Evolutionary conservation across 2,113 vertebrate species (phyloP).

Genomic region (Micronycteris hirsuta): DNA sequence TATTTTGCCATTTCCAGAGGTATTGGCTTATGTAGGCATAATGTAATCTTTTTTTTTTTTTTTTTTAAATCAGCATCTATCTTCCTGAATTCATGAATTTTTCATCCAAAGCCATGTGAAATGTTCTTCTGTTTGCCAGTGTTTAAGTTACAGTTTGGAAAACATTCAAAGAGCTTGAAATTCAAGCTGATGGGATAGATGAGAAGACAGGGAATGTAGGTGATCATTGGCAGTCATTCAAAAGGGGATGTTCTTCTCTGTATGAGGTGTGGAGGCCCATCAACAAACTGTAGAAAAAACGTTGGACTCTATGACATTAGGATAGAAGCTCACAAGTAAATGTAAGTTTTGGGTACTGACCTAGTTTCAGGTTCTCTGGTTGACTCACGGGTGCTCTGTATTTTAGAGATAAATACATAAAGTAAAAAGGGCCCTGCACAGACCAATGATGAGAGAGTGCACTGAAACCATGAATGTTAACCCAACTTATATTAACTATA

Average conservation of each 20-base stretch:
- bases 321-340: not conserved
- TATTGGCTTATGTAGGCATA: not conserved
- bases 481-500: not conserved
- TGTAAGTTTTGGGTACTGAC: not conserved
- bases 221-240: not conserved
- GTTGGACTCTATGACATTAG: not conserved
- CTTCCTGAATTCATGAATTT: slow-evolving; percentile 51
- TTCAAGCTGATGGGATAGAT: slow-evolving; percentile 57
- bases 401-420: not conserved
- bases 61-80: not conserved
- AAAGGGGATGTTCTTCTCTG: not conserved
- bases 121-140: not conserved
- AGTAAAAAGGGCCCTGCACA: not conserved
- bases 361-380: not conserved
- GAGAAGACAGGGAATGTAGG: slow-evolving; percentile 10
- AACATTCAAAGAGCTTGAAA: slow-evolving; percentile 64
- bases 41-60: not conserved
- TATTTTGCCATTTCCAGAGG: not conserved
- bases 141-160: slow-evolving; percentile 71
- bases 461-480: not conserved
- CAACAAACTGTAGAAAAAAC: not conserved
- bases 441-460: not conserved
- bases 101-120: slow-evolving; percentile 46
- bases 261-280: not conserved
- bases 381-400: not conserved